Base-by-base conservation (phyloP, 2,888 invertebrate genomes). In the Formica aserva region DNA sequence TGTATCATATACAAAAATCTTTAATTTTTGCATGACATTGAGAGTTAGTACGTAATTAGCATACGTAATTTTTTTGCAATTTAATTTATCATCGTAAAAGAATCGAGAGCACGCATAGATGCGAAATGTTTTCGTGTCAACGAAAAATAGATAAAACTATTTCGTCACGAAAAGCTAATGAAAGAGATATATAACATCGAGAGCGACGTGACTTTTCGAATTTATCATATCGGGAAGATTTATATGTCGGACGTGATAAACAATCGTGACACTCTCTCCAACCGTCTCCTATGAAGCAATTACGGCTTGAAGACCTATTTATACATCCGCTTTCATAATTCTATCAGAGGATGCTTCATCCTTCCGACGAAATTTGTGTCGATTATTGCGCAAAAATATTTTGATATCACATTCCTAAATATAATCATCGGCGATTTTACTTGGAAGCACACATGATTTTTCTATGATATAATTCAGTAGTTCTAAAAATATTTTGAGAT, bases 151-250 rank as follows among this genome's bases (percentile, higher is more conserved):
- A 69, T 41, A 32, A 78, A 69, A 69, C 15, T 22, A n/a, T 55
- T 66, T 38, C 32, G 69, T 45, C 38, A 57, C 55, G 52, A 52
- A 45, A 67, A 26, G 45, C 26, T 62, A 32, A 69, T 26, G 26
- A 26, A 32, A 60, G 32, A 62, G 41, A 45, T 22, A 32, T 66
- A 41, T 22, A 38, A 45, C 13, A 57, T 41, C 57, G 69, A 45
- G 60, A 77, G 66, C 57, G n/a, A 26, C 69, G 29, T 29, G 55
- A 52, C 45, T 45, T 63, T 32, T 9, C 13, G 60, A 60, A 69
- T 69, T 78, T 78, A 78, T 78, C 78, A 57, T 18, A 67, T 69
- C 78, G 13, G 13, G 4, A 60, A 60, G 26, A 69, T 69, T 60
- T 48, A 69, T 60, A 57, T 35, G 60, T 69, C 69, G 32, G 48